These are phyloP conservation scores for Trachurus trachurus DNA, from an alignment of 2,797 vertebrate species.

Conservation along the genomic window DNA sequence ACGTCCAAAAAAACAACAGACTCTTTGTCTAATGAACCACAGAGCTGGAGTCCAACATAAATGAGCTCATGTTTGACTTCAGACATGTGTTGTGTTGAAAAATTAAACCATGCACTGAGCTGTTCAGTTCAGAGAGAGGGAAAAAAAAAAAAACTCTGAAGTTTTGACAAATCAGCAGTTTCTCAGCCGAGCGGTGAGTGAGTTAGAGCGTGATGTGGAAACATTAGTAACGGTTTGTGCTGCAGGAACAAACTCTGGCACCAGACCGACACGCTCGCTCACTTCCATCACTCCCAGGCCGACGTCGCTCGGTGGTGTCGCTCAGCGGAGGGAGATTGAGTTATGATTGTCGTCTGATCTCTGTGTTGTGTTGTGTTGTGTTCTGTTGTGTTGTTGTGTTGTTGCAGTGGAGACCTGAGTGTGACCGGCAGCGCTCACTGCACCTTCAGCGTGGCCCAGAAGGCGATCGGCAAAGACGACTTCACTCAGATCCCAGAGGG, in stretches of 20 bases:
- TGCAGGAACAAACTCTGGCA: conserved; percentile 40
- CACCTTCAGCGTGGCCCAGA: conserved; percentile 97
- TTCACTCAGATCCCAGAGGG: conserved; percentile 98
- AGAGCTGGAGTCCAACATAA: background rate
- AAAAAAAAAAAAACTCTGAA: background rate
- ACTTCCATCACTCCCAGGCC: conserved; percentile 1
- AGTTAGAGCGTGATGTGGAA: conserved; percentile 35
- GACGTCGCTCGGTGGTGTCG: conserved; percentile 2
- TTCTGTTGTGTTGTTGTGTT: background rate
- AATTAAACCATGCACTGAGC: no score
- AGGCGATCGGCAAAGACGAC: conserved; percentile 97
- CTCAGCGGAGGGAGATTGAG: background rate
- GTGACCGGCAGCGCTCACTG: conserved; percentile 96
- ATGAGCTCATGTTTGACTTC: background rate
- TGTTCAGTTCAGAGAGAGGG: no score
- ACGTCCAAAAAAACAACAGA: background rate
- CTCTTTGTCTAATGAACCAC: background rate
- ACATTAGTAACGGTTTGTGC: conserved; percentile 32
- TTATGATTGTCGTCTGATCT: background rate
- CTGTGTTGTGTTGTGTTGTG: background rate
- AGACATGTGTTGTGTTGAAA: no score
- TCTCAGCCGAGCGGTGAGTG: conserved; percentile 14
- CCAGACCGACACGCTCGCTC: background rate
- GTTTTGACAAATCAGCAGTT: conserved; percentile 18
- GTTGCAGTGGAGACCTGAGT: conserved; percentile 92